Percentiles rank a stretch among this genome's conserved stretches.
Evolutionary conservation across 2,888 invertebrate genomes (phyloP).

Genomic region (Caenorhabditis auriculariae): DNA sequence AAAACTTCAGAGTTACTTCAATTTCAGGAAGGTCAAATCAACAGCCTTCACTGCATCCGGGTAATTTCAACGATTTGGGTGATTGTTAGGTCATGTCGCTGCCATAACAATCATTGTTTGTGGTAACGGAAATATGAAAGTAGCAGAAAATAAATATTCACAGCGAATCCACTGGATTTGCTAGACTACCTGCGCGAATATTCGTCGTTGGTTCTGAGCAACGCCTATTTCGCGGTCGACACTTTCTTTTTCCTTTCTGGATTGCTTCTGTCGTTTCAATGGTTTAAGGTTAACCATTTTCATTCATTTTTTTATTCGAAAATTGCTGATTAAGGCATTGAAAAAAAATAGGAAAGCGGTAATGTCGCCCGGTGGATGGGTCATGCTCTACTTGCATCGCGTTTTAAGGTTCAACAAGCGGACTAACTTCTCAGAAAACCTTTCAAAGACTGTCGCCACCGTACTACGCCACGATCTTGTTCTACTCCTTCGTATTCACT

Average conservation of each 20-base stretch:
- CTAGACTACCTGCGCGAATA: conserved; percentile 23
- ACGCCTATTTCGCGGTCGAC: conserved; percentile 36
- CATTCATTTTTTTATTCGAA: not conserved
- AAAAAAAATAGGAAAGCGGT: conserved; percentile 13
- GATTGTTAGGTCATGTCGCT: conserved; percentile 26
- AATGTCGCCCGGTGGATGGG: conserved; percentile 30
- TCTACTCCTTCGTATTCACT: conserved; percentile 42
- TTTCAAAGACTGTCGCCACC: conserved; percentile 32
- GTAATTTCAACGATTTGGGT: conserved; percentile 34
- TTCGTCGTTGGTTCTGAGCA: conserved; percentile 16
- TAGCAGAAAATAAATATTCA: not conserved
- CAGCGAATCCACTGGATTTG: conserved; percentile 36
- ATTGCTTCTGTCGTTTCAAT: conserved; percentile 26
- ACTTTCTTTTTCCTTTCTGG: conserved; percentile 38
- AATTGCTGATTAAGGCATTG: conserved; percentile 3
- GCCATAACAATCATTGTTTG: conserved; percentile 14
- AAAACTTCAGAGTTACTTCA: too few species aligned
- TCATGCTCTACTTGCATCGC: conserved; percentile 51
- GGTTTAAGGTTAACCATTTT: conserved; percentile 18
- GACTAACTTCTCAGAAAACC: not conserved
- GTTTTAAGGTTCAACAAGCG: conserved; percentile 21
- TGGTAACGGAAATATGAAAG: conserved; percentile 8
- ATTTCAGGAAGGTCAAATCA: conserved; percentile 24
- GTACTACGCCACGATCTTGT: conserved; percentile 40
- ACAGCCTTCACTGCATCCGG: conserved; percentile 23